Evolutionary conservation across 30 jellyfish, hydroid and myxozoan species (phyloP).

Genomic region (Aurelia aurita complex sp. Pacific): DNA sequence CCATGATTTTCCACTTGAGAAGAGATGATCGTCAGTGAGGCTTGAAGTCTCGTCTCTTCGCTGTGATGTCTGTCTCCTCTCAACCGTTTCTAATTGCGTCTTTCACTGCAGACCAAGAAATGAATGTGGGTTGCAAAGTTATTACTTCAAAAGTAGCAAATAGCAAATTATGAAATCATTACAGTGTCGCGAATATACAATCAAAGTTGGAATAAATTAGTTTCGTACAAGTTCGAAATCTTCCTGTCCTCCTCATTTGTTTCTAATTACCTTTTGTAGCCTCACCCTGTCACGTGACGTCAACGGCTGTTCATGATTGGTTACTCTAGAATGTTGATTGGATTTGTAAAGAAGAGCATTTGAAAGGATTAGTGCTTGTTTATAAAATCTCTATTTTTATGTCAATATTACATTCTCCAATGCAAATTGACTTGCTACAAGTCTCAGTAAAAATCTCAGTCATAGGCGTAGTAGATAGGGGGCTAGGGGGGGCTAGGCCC

Average conservation of each 20-base stretch:
- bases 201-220: background rate
- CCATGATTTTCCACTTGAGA: conserved; percentile 61
- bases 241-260: conserved; percentile 44
- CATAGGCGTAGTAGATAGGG: too few species aligned
- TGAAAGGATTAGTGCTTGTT: conserved; percentile 23
- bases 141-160: too few species aligned
- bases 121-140: too few species aligned
- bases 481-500: too few species aligned
- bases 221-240: background rate
- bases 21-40: conserved; percentile 72
- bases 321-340: conserved; percentile 42
- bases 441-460: too few species aligned
- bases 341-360: conserved; percentile 25
- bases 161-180: too few species aligned
- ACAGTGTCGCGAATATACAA: background rate
- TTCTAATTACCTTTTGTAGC: conserved; percentile 43
- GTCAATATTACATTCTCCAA: background rate
- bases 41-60: conserved; percentile 71
- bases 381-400: conserved; percentile 25
- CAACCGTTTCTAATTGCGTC: too few species aligned
- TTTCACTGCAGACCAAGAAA: too few species aligned
- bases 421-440: too few species aligned
- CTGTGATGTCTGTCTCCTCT: conserved; percentile 7
- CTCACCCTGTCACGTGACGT: conserved; percentile 53
- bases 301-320: conserved; percentile 25